Conservation (phyloP, 2,888 invertebrate genomes). For the Melinaea marsaeus region DNA sequence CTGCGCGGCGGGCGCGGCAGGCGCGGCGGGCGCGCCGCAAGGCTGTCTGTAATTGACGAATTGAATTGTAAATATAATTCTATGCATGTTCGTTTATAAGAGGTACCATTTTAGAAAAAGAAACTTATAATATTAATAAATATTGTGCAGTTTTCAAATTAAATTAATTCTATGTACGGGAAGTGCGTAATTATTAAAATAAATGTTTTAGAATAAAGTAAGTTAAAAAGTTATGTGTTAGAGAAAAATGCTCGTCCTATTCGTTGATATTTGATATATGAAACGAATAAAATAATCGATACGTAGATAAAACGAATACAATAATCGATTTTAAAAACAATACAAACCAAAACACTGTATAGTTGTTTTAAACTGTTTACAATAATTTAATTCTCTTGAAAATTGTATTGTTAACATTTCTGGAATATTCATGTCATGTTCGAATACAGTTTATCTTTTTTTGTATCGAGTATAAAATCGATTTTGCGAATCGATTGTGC, state of each 20-base stretch:
- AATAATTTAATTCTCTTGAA: neutral
- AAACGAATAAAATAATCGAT: too few species aligned
- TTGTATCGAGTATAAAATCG: conserved; percentile 36
- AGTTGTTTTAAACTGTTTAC: too few species aligned
- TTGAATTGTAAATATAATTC: conserved; percentile 51
- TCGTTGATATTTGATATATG: too few species aligned
- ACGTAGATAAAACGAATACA: too few species aligned
- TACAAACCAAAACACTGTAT: too few species aligned
- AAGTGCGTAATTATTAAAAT: too few species aligned
- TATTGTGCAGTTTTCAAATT: too few species aligned
- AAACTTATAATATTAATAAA: neutral
- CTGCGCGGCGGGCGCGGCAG: conserved; percentile 34
- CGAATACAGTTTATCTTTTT: conserved; percentile 34
- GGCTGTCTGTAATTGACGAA: conserved; percentile 44
- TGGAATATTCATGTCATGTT: conserved; percentile 12
- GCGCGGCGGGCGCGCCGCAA: conserved; percentile 39
- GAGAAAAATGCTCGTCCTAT: too few species aligned
- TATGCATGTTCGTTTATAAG: conserved; percentile 29
- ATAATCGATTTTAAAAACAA: too few species aligned
- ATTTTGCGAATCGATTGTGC: conserved; percentile 42
- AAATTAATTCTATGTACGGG: too few species aligned
- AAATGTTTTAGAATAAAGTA: too few species aligned
- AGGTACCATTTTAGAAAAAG: conserved; percentile 17
- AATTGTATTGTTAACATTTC: conserved; percentile 16
- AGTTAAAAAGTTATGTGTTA: too few species aligned